A percentile compares a stretch with the other conserved stretches of the same genome.
phyloP scores from a whole-genome alignment of 2,888 invertebrate genomes.

The Lasioglossum leucozonium region DNA sequence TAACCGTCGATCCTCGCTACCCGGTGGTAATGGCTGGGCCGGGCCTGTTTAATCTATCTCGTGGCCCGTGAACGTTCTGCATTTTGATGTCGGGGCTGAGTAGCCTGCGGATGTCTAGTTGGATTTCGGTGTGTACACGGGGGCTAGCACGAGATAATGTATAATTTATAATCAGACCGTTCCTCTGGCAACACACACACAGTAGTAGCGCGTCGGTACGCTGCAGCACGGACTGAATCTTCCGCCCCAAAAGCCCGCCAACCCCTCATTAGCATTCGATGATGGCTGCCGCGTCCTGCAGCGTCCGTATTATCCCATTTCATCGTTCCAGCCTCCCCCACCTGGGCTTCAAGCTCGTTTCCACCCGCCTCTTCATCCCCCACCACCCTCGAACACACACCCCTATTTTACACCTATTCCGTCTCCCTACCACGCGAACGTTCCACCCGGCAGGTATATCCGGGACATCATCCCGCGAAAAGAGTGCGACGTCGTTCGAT shows the following conservation, averaged over 20 bases:
- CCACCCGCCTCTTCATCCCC: conserved; percentile 49
- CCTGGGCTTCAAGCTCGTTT: conserved; percentile 69
- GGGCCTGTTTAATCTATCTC: conserved; percentile 64
- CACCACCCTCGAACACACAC: background rate
- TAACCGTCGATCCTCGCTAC: background rate
- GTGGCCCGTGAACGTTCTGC: conserved; percentile 50
- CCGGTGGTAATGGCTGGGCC: conserved; percentile 15
- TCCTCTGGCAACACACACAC: conserved; percentile 71
- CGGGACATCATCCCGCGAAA: conserved; percentile 39
- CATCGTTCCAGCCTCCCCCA: conserved; percentile 74
- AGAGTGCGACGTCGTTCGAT: conserved; percentile 34
- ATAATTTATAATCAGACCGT: conserved; percentile 85
- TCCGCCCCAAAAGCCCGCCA: conserved; percentile 79
- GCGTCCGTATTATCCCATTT: conserved; percentile 81
- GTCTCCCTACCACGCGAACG: conserved; percentile 27
- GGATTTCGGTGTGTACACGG: conserved; percentile 70
- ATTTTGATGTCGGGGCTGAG: conserved; percentile 62
- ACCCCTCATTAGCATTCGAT: conserved; percentile 85
- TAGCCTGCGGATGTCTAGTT: conserved; percentile 60
- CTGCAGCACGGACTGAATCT: conserved; percentile 75
- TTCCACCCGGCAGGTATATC: conserved; percentile 51
- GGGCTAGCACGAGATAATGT: conserved; percentile 77
- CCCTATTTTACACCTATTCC: conserved; percentile 49
- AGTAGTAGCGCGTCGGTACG: conserved; percentile 38
- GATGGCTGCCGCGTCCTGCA: conserved; percentile 84